These are phyloP conservation scores for Hypena proboscidalis DNA, from an alignment of 2,888 invertebrate genomes.

Conservation along the genomic window DNA sequence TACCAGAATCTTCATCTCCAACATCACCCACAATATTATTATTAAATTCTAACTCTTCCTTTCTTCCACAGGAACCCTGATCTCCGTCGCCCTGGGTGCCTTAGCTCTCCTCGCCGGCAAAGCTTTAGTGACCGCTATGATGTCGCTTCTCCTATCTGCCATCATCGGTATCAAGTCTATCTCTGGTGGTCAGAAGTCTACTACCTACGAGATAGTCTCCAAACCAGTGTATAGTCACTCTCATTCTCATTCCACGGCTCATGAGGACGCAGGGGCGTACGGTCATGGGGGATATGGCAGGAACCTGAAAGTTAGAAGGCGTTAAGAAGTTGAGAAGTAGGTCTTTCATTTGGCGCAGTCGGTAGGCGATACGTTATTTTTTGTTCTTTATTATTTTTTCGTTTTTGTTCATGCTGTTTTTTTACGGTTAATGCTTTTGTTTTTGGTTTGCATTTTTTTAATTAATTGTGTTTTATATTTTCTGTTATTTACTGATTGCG, in stretches of 20 bases:
- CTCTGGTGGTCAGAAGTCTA: constrained; percentile 89
- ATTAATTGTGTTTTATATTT: neutral
- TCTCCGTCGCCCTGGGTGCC: constrained; percentile 90
- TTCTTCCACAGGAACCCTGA: constrained; percentile 85
- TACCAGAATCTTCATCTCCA: too few relatives aligned
- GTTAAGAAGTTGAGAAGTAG: constrained; percentile 31
- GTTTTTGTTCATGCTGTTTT: neutral
- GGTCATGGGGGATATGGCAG: constrained; percentile 84
- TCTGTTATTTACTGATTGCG: neutral
- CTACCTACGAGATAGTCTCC: constrained; percentile 93
- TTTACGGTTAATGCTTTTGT: neutral
- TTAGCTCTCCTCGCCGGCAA: constrained; percentile 93
- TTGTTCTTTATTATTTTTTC: neutral
- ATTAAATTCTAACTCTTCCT: neutral
- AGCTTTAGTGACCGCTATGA: constrained; percentile 92
- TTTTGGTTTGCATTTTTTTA: neutral
- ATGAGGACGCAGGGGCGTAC: constrained; percentile 84
- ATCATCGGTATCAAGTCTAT: constrained; percentile 91
- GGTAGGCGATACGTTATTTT: neutral
- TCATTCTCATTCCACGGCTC: constrained; percentile 85
- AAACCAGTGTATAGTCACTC: constrained; percentile 91
- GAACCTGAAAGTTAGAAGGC: constrained; percentile 63
- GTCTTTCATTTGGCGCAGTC: neutral
- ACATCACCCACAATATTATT: too few relatives aligned
- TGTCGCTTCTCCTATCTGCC: constrained; percentile 91